Evolutionary conservation across 1,140 invertebrate species (phyloP).

Genomic region (Campoletis sonorensis): DNA sequence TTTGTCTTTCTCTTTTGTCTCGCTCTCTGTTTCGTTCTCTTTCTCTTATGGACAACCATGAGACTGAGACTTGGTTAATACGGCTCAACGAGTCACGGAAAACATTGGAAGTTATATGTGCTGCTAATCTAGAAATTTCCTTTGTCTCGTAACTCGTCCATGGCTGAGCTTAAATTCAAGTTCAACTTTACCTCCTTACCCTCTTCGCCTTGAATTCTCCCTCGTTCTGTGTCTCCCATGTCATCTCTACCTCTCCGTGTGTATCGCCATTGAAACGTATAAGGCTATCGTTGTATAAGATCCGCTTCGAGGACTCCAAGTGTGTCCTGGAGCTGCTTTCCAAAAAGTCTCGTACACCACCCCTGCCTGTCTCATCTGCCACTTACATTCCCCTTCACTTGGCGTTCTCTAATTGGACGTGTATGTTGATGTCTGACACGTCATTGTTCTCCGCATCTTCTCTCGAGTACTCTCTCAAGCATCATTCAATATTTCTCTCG

Average conservation of each 20-base stretch:
- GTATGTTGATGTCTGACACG: not conserved
- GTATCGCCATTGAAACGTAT: not conserved
- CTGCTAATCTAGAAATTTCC: not conserved
- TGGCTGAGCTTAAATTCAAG: not conserved
- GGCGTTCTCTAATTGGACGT: not conserved
- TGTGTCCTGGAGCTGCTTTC: not conserved
- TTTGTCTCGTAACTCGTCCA: not conserved
- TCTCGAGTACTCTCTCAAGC: not conserved
- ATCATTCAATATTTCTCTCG: not conserved
- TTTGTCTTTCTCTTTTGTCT: too few species aligned
- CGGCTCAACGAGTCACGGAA: not conserved
- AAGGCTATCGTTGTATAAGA: not conserved
- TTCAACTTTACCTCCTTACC: not conserved
- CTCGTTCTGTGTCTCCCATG: too few species aligned
- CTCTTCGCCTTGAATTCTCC: too few species aligned
- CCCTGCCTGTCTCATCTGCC: not conserved
- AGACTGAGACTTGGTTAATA: not conserved
- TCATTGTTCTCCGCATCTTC: slow-evolving; percentile 7
- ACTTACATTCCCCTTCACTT: not conserved
- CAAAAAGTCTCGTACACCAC: not conserved
- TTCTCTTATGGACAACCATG: not conserved
- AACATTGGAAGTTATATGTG: not conserved
- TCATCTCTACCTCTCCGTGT: too few species aligned
- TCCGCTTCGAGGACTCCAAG: not conserved
- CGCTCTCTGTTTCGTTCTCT: too few species aligned